Conservation (phyloP, 2,888 invertebrate species). For the Caprella mutica region DNA sequence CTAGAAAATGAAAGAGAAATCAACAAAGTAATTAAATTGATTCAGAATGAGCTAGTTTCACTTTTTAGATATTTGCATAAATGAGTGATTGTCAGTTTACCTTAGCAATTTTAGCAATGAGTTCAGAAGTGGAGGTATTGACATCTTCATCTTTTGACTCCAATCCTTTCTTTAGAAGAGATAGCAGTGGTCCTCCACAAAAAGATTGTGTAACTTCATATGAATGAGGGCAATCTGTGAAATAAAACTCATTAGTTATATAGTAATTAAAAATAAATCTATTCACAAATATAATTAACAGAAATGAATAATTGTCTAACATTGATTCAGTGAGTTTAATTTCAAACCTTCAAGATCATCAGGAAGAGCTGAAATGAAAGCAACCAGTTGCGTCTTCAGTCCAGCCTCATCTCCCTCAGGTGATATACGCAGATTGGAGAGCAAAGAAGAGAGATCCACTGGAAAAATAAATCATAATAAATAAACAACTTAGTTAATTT, state of each 20-base stretch:
- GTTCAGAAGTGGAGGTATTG: constrained; percentile 48
- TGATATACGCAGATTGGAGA: too few species aligned
- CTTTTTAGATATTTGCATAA: not conserved
- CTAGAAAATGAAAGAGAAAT: not conserved
- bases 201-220: not conserved
- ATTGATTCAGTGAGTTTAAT: not conserved
- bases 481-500: too few species aligned
- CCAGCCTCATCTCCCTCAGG: too few species aligned
- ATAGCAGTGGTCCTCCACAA: not conserved
- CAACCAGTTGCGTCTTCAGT: too few species aligned
- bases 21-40: not conserved
- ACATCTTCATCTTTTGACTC: not conserved
- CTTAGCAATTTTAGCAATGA: constrained; percentile 65
- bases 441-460: too few species aligned
- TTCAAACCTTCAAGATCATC: constrained; percentile 2
- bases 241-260: too few species aligned
- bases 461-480: too few species aligned
- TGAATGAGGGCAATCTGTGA: not conserved
- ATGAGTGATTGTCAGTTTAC: constrained; percentile 7
- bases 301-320: not conserved
- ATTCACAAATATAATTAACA: not conserved
- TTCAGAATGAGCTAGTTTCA: not conserved
- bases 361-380: constrained; percentile 4
- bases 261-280: not conserved
- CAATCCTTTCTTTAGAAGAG: not conserved